A percentile compares a stretch with the other conserved stretches of the same genome.
Evolutionary conservation across 2,888 invertebrate genomes (phyloP).

Genomic region (Drosophila parthenogenetica): DNA sequence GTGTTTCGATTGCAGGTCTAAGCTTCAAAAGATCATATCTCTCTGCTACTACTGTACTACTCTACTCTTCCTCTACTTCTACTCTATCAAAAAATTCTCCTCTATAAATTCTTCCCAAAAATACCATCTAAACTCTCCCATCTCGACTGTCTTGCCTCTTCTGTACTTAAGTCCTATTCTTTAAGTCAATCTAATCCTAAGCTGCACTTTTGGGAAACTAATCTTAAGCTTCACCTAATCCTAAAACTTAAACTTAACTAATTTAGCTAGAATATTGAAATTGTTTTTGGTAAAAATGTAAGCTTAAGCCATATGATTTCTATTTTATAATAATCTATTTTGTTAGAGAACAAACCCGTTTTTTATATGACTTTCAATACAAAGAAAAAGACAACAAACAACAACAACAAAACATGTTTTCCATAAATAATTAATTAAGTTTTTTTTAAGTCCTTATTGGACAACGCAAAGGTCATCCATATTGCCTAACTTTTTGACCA

Average conservation of each 20-base stretch:
- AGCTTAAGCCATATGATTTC: conserved; percentile 50
- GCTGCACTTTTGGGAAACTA: conserved; percentile 42
- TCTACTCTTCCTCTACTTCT: conserved; percentile 39
- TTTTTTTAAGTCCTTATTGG: conserved; percentile 57
- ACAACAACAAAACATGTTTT: conserved; percentile 79
- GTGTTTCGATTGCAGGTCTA: conserved; percentile 76
- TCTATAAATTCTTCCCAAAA: conserved; percentile 52
- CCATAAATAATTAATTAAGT: conserved; percentile 60
- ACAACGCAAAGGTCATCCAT: conserved; percentile 35
- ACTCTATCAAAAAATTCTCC: conserved; percentile 34
- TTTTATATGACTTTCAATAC: conserved; percentile 47
- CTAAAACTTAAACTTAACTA: conserved; percentile 43
- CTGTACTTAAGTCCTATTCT: conserved; percentile 49
- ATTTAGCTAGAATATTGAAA: conserved; percentile 78
- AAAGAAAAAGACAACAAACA: conserved; percentile 31
- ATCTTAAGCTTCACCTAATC: conserved; percentile 64
- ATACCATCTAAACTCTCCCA: conserved; percentile 64
- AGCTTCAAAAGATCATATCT: conserved; percentile 61
- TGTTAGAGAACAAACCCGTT: conserved; percentile 50
- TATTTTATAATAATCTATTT: conserved; percentile 47
- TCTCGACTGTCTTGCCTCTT: conserved; percentile 68
- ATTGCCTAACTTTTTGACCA: conserved; percentile 51
- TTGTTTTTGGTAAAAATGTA: conserved; percentile 64
- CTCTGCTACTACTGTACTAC: conserved; percentile 42
- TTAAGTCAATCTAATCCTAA: conserved; percentile 55